Base-by-base conservation (phyloP, 92 coral and sea anemone genomes). In the Chrysogorgia sp. region DNA sequence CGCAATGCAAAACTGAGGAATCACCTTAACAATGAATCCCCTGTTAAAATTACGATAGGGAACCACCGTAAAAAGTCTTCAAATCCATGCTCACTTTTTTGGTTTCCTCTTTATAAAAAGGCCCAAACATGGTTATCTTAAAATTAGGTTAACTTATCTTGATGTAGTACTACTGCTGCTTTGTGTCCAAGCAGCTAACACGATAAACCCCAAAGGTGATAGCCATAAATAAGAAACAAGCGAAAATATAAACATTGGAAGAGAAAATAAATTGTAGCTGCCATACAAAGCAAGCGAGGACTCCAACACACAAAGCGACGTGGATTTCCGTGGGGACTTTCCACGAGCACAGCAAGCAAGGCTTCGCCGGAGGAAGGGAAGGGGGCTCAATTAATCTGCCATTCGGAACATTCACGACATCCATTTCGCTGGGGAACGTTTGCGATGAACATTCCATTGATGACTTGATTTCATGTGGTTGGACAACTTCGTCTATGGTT, bases 271-370 rank as follows among this genome's bases (percentile, higher is more conserved):
- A 57, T 19, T 71, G 30, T 35, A 50, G 25, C 0, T n/a, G 32
- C 2, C 33, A 12, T 0, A 55, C 78, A 13, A 71, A 34, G 53
- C 78, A 71, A 0, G 78, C 78, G 19, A 71, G 13, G 6, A 71
- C 14, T 4, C 29, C 34, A 13, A 71, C 33, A 35, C 34, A 71
- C 14, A 71, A 34, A 71, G 78, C 78, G 10, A 71, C 20, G 33
- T 64, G 57, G 2, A 48, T 50, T 53, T 71, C 78, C 13, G 21
- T 29, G 15, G 78, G 64, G 3, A 53, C 34, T 32, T 55, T 71
- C 48, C 22, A 50, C 30, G 48, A 41, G 20, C 78, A 71, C 0
- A 71, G 34, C 78, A 63, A 71, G 21, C 78, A 71, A 17, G 22
- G 8, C 10, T 50, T 71, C n/a, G n/a, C n/a, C n/a, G n/a, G n/a